Conservation (phyloP, 2,113 vertebrate genomes). For the Sander vitreus region DNA sequence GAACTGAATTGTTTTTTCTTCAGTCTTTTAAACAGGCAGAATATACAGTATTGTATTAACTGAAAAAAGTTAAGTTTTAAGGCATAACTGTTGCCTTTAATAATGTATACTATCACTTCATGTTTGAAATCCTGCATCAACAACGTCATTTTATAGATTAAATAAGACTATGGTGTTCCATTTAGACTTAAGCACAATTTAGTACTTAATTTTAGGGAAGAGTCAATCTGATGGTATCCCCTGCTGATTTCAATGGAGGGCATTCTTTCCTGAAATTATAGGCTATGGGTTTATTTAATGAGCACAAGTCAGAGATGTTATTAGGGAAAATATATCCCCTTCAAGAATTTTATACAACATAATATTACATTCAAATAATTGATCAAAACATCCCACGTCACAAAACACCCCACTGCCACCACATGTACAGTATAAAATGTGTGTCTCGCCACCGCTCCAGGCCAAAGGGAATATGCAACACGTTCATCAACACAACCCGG, state of each 20-base stretch:
- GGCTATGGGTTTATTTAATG: constrained; percentile 43
- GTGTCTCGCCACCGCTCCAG: constrained; percentile 41
- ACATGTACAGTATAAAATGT: neutral
- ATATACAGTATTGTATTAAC: neutral
- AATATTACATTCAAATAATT: constrained; percentile 8
- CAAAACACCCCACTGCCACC: constrained; percentile 8
- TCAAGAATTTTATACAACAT: neutral
- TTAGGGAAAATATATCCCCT: constrained; percentile 5
- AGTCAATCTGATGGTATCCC: constrained; percentile 43
- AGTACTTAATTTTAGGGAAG: constrained; percentile 15
- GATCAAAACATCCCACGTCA: constrained; percentile 26
- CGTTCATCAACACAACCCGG: constrained; percentile 65
- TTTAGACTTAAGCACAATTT: constrained; percentile 41
- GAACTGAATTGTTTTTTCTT: neutral
- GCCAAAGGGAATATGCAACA: constrained; percentile 64
- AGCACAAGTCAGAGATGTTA: constrained; percentile 30
- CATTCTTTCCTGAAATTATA: constrained; percentile 41
- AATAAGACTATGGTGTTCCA: constrained; percentile 20
- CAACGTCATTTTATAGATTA: constrained; percentile 18
- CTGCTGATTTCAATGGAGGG: constrained; percentile 49
- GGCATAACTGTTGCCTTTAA: neutral
- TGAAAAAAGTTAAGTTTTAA: neutral
- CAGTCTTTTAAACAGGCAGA: neutral
- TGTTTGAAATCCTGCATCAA: constrained; percentile 9
- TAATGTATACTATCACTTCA: neutral